phyloP scores from a whole-genome alignment of 1,140 invertebrate species.

The Lordiphosa stackelbergi region DNA sequence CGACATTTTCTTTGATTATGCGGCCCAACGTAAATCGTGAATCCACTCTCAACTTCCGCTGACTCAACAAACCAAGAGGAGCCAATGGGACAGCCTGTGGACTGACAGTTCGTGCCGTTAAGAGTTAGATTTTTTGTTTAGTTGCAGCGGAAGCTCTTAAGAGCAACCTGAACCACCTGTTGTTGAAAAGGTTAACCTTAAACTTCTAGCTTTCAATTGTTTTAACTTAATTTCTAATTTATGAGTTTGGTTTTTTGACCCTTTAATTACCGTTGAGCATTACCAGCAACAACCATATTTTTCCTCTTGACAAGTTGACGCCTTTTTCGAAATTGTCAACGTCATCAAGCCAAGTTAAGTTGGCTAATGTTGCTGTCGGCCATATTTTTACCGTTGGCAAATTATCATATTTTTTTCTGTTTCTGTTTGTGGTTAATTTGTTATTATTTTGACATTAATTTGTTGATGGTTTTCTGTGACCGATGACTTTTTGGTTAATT shows the following conservation, averaged over 20 bases:
- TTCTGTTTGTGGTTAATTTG: slow-evolving; percentile 47
- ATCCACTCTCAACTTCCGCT: slow-evolving; percentile 62
- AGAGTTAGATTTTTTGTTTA: too few relatives aligned
- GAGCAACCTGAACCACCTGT: slow-evolving; percentile 6
- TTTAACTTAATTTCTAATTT: too few relatives aligned
- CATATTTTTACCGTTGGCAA: slow-evolving; percentile 56
- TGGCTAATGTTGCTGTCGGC: slow-evolving; percentile 24
- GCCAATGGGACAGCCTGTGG: too few relatives aligned
- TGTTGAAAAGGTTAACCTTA: too few relatives aligned
- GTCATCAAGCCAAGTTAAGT: slow-evolving; percentile 35
- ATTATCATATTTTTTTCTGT: slow-evolving; percentile 44
- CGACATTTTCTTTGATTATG: slow-evolving; percentile 38
- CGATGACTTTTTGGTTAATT: slow-evolving; percentile 29
- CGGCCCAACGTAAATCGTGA: slow-evolving; percentile 39
- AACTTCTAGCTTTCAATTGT: too few relatives aligned
- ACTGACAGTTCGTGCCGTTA: too few relatives aligned
- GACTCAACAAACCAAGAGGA: not conserved
- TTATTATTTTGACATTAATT: slow-evolving; percentile 65
- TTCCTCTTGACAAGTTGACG: slow-evolving; percentile 40
- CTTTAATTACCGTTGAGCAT: slow-evolving; percentile 43
- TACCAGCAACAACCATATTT: slow-evolving; percentile 35
- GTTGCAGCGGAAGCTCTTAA: slow-evolving; percentile 33
- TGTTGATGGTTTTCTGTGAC: slow-evolving; percentile 48
- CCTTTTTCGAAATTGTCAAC: slow-evolving; percentile 50
- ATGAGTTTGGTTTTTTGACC: slow-evolving; percentile 54